Evolutionary conservation across 2,888 invertebrate species (phyloP), one percentile per base, ranked within the genome.

Genomic region (Pristionchus mayeri): DNA sequence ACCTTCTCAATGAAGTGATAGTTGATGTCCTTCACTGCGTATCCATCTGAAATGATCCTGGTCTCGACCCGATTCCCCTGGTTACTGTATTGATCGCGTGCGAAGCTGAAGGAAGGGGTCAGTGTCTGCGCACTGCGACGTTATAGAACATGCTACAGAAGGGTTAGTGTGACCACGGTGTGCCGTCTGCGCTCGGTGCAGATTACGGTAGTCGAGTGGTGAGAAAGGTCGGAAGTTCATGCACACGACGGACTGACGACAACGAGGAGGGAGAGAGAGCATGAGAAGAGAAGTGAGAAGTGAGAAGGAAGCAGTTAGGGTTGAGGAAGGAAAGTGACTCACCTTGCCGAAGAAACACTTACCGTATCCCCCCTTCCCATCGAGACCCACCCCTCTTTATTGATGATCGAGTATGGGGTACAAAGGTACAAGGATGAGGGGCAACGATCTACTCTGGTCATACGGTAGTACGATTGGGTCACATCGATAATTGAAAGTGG

Each of bases 21-120:
- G 40, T 87, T 88, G 86, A 90, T 90, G 85, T 90, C 90, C 67
- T 87, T 86, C 48, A 88, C 87, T 82, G 88, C 87, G 88, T 90
- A 90, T 86, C 90, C 90, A 79, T 90, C 90, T 90, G 88, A 84
- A 71, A 71, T 63, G 30, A n/a, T 9, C 7, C 27, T 27, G 37
- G 27, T 52, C 78, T n/a, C 78, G 16, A 16, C 18, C 16, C 78
- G 78, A 34, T 11, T 16, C 18, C 44, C 21, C 4, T 4, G 81
- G 52, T 81, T 85, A 85, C 84, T 50, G 76, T 75, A 75, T 44
- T 24, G 44, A 44, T 75, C 40, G 44, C 40, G n/a, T 24, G 75
- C 24, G n/a, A 44, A 75, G 44, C 44, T 40, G 40, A 40, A n/a
- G 40, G 44, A 44, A 34, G 18, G 37, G 34, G 4, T 63, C 16